Evolutionary conservation across 2,888 invertebrate genomes (phyloP).

Genomic region (Meghimatium bilineatum): DNA sequence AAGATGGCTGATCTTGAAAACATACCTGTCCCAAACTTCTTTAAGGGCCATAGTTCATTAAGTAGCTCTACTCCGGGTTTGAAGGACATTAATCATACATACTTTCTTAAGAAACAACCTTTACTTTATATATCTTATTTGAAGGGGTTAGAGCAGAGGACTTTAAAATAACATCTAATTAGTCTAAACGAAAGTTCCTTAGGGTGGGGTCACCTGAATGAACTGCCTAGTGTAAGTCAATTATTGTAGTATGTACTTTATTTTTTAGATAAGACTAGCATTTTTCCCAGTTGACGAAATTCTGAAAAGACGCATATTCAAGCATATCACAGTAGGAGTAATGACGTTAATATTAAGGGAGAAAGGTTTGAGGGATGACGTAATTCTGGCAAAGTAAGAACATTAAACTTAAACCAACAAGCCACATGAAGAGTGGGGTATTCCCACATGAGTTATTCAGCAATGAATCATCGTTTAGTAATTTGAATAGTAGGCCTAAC

Average conservation of each 20-base stretch:
- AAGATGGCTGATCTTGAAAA: constrained; percentile 59
- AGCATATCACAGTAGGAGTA: too few relatives aligned
- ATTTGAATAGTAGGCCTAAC: too few relatives aligned
- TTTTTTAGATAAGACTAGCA: not conserved
- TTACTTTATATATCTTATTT: not conserved
- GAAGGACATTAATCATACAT: not conserved
- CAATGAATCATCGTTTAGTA: too few relatives aligned
- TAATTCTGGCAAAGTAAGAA: too few relatives aligned
- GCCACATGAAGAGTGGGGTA: too few relatives aligned
- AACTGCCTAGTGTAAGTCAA: not conserved
- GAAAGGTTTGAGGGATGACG: too few relatives aligned
- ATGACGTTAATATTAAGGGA: too few relatives aligned
- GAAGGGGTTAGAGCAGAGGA: not conserved
- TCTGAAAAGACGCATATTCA: too few relatives aligned
- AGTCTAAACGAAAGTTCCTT: not conserved
- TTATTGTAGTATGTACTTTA: not conserved
- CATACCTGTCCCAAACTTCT: constrained; percentile 38
- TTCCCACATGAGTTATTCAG: too few relatives aligned
- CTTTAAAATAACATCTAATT: not conserved
- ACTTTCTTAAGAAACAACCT: not conserved
- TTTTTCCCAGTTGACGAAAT: too few relatives aligned
- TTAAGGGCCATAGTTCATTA: not conserved
- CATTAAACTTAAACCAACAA: too few relatives aligned
- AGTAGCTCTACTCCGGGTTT: not conserved
- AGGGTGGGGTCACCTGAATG: constrained; percentile 23